Base-by-base conservation (phyloP, 2,888 invertebrate species). In the Dolomedes plantarius region DNA sequence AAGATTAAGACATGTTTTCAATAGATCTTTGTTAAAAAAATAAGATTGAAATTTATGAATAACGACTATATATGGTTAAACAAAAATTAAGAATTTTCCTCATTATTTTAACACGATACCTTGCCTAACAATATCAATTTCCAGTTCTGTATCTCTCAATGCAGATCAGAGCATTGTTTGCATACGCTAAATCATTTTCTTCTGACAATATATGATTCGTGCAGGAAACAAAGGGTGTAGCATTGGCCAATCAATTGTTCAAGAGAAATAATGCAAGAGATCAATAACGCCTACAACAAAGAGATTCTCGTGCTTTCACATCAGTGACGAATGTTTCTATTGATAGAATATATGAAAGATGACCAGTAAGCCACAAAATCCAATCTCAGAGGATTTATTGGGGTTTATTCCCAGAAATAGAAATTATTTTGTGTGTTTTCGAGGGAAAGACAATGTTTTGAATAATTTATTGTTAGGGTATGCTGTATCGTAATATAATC, bases 301-400 rank as follows among this genome's bases (percentile, higher is more conserved):
- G 19, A 23, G 56, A 56, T 56, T 23, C 23, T 3, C 56, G 23
- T 56, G 56, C 56, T 56, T 23, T 19, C 56, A 56, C 23, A 56
- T 56, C 1, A 23, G 23, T 56, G 23, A 56, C 56, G 56, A 23
- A 56, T 56, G 23, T 56, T 56, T 56, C 56, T 23, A 56, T 56
- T 23, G 23, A 56, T 56, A 56, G 19, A 56, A 56, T 56, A 23
- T 56, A 56, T 56, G 56, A 56, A 56, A 23, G 56, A 56, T 56
- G 56, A 56, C 23, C 56, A 23, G 56, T 46, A 56, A 56, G 56
- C 23, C 56, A 56, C 23, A 23, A 56, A 56, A 46, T 46, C 23
- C 23, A 23, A 56, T 56, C 56, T 23, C 56, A 56, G 11, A 23
- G 23, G 36, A 36, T 7, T 36, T 36, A 36, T 36, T 36, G 46